These are phyloP conservation scores for Ptychochromis oligacanthus DNA, from an alignment of 2,113 vertebrate species.

Conservation along the genomic window DNA sequence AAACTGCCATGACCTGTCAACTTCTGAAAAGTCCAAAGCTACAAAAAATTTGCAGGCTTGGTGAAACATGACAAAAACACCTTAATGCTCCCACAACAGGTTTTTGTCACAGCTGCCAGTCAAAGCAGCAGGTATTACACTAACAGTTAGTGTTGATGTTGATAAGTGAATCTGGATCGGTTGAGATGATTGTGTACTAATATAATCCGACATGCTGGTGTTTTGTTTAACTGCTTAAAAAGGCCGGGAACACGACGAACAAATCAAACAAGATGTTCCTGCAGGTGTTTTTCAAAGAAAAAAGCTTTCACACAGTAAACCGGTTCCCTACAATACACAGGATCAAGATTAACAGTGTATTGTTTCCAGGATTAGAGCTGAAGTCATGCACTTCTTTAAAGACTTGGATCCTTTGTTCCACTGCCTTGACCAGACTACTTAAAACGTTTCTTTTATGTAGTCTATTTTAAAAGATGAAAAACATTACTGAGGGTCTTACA, in stretches of 20 bases:
- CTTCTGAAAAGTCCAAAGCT: background rate
- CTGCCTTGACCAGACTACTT: background rate
- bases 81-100: background rate
- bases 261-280: conserved; percentile 14
- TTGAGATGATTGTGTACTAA: background rate
- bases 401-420: background rate
- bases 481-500: background rate
- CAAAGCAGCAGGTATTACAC: background rate
- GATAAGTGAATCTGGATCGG: background rate
- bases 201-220: background rate
- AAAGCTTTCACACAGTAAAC: background rate
- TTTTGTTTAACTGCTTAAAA: background rate
- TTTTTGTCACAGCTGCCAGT: background rate
- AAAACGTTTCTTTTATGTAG: background rate
- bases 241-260: background rate
- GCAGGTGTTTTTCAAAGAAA: background rate
- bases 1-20: background rate
- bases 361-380: conserved; percentile 24
- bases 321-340: background rate
- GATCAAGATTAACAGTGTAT: background rate
- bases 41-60: background rate
- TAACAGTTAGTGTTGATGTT: background rate
- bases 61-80: background rate
- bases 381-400: background rate
- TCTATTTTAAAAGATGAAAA: background rate